Evolutionary conservation across 1,140 invertebrate species (phyloP).

Genomic region (Calliopsis andreniformis): DNA sequence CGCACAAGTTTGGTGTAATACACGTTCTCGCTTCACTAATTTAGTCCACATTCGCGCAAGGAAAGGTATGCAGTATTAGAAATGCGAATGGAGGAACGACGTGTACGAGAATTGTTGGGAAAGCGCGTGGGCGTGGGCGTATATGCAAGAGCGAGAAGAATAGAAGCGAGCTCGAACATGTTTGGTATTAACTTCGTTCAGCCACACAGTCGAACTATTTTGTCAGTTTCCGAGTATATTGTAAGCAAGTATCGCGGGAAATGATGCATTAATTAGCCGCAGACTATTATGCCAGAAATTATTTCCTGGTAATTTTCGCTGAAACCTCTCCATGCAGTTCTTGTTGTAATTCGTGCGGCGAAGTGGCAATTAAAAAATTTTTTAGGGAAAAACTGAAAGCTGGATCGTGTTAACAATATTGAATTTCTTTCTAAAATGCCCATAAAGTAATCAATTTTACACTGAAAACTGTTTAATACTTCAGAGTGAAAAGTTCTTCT

Average conservation of each 20-base stretch:
- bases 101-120: constrained; percentile 38
- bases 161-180: constrained; percentile 31
- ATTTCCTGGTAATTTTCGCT: constrained; percentile 23
- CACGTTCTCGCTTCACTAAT: constrained; percentile 19
- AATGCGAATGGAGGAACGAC: constrained; percentile 22
- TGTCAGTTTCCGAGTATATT: constrained; percentile 32
- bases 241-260: constrained; percentile 39
- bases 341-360: neutral
- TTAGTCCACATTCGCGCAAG: constrained; percentile 9
- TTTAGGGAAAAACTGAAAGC: no score
- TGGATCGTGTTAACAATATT: no score
- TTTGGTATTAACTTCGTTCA: constrained; percentile 56
- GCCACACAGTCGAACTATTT: constrained; percentile 44
- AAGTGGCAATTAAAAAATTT: neutral
- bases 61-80: constrained; percentile 34
- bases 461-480: no score
- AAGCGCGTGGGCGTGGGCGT: constrained; percentile 17
- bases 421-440: no score
- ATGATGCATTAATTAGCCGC: constrained; percentile 48
- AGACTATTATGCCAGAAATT: constrained; percentile 22
- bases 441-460: no score
- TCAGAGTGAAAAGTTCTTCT: neutral
- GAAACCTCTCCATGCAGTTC: neutral
- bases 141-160: neutral
- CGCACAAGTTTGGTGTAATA: constrained; percentile 19